Base-by-base conservation (phyloP, 2,797 vertebrate genomes). In the Myotis planiceps region DNA sequence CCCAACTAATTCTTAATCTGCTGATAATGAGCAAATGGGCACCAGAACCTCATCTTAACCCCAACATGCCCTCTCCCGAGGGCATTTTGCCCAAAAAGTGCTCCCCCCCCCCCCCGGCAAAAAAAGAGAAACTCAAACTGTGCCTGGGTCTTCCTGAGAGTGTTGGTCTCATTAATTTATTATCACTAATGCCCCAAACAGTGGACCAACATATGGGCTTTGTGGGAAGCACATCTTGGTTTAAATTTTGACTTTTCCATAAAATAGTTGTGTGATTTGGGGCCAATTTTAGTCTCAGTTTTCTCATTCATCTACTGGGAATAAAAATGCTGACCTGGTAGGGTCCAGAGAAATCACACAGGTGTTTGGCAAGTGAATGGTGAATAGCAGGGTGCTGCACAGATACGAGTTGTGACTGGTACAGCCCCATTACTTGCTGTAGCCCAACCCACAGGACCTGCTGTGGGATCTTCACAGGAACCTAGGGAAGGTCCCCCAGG, bases 231-330 rank as follows among this genome's bases (percentile, higher is more conserved):
- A 9, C 53, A 63, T 80, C 34, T 37, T 68, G 23, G 6, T 69
- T 92, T 47, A 86, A 87, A 66, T 92, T 53, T 53, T 88, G 21
- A 68, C 6, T 92, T 88, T 79, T 32, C 21, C 42, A 37, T 34
- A 82, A 86, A 72, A 7, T 8, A 65, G 3, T 45, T 65, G 5
- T 47, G 5, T 60, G 83, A 63, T 37, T 76, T 37, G 37, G 21
- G 39, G 34, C 25, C 16, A 75, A 0, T 90, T 34, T 84, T 21
- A 55, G 37, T 42, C 25, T 92, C 71, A 68, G 42, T 69, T 93
- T 95, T 8, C 42, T 81, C 45, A 72, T 80, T 9, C 68, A 27
- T 65, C 32, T 49, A 66, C 2, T 66, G 47, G 49, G 13, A 49
- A 47, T 68, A 51, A 71, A 74, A 63, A 29, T 79, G 23, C 29